A percentile compares a stretch with the other conserved stretches of the same genome.
phyloP scores from a whole-genome alignment of 2,888 invertebrate genomes.

The Tetragnatha montana region DNA sequence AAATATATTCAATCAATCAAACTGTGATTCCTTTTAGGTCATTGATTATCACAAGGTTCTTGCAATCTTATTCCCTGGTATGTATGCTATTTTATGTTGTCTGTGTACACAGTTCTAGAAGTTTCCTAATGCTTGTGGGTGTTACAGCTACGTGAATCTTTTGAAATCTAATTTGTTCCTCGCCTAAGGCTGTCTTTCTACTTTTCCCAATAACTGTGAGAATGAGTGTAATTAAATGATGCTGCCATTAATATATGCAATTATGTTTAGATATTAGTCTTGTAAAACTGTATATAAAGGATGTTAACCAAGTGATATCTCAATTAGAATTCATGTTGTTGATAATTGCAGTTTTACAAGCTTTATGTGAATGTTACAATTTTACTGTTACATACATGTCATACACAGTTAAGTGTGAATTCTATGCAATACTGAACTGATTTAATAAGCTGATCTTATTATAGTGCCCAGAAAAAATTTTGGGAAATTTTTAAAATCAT shows the following conservation, averaged over 20 bases:
- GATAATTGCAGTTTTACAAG: too few relatives aligned
- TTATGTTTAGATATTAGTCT: not conserved
- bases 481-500: too few relatives aligned
- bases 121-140: not conserved
- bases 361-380: too few relatives aligned
- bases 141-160: not conserved
- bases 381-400: too few relatives aligned
- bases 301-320: not conserved
- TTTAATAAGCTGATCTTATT: too few relatives aligned
- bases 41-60: slow-evolving; percentile 12
- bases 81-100: not conserved
- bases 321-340: too few relatives aligned
- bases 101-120: not conserved
- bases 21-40: not conserved
- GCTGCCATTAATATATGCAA: not conserved
- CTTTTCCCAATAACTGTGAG: not conserved
- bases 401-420: too few relatives aligned
- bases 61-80: not conserved
- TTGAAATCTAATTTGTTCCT: not conserved
- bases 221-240: not conserved
- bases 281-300: not conserved
- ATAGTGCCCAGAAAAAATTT: too few relatives aligned
- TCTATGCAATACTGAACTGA: too few relatives aligned
- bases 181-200: not conserved
- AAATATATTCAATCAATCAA: not conserved